Evolutionary conservation across 2,113 vertebrate genomes (phyloP).

Genomic region (Hippolais icterina): DNA sequence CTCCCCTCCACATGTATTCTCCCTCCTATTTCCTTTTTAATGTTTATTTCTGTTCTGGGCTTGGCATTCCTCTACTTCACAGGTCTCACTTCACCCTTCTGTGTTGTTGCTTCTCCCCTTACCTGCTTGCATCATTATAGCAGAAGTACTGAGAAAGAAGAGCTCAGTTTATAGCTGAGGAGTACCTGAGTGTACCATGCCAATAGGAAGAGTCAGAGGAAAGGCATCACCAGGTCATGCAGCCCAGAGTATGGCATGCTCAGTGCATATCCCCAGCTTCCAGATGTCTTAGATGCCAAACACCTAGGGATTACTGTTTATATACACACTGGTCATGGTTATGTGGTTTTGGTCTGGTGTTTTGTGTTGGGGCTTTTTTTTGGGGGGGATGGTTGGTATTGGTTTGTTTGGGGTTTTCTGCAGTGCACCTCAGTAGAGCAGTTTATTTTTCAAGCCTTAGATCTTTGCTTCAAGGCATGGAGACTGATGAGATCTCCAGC

Average conservation of each 20-base stretch:
- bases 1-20: neutral
- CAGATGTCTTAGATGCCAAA: neutral
- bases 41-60: neutral
- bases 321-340: neutral
- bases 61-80: neutral
- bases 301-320: neutral
- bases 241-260: neutral
- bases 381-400: accelerated
- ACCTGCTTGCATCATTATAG: neutral
- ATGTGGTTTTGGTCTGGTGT: neutral
- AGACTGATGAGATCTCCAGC: neutral
- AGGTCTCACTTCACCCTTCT: neutral
- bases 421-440: neutral
- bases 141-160: neutral
- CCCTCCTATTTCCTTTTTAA: neutral
- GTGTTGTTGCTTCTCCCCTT: neutral
- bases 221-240: accelerated
- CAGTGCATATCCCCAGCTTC: neutral
- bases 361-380: neutral
- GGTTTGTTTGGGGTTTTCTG: neutral
- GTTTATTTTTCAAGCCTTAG: neutral
- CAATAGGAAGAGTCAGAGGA: neutral
- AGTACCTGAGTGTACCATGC: neutral
- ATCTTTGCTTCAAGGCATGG: neutral
- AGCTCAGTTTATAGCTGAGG: neutral